Percentiles rank a stretch among this genome's conserved stretches.
Conservation (phyloP, 2,113 vertebrate genomes). For the Oncorhynchus clarkii region DNA sequence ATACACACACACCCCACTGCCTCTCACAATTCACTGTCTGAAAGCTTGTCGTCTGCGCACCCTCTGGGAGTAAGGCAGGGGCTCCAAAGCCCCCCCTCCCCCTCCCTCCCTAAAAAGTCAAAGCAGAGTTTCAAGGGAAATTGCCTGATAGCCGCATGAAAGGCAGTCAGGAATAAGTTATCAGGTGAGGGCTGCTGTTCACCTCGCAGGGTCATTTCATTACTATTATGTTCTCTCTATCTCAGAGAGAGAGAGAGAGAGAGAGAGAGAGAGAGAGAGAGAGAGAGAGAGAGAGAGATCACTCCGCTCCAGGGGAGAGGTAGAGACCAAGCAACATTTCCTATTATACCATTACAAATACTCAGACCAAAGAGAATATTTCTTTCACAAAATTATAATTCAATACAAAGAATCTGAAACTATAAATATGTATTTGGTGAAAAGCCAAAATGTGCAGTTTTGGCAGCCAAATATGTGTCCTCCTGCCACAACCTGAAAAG, state of each 20-base stretch:
- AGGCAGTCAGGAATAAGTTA: constrained; percentile 79
- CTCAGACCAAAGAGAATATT: too few relatives aligned
- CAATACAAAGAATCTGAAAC: too few relatives aligned
- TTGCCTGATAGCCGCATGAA: constrained; percentile 80
- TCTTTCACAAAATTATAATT: too few relatives aligned
- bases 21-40: constrained; percentile 57
- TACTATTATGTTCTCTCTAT: constrained; percentile 74
- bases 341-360: too few relatives aligned
- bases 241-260: constrained; percentile 70
- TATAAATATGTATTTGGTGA: too few relatives aligned
- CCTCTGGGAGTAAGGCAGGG: constrained; percentile 73
- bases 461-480: too few relatives aligned
- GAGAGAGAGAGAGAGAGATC: too few relatives aligned
- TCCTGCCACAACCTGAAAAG: too few relatives aligned
- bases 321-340: too few relatives aligned
- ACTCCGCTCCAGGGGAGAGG: too few relatives aligned
- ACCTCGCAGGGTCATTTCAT: constrained; percentile 78
- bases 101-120: constrained; percentile 67
- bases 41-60: constrained; percentile 72
- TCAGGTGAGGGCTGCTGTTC: constrained; percentile 74
- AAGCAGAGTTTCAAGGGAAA: constrained; percentile 76
- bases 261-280: constrained; percentile 14
- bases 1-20: neutral
- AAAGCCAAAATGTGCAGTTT: too few relatives aligned
- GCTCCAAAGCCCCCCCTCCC: constrained; percentile 62